These are phyloP conservation scores for Avahi laniger DNA, from an alignment of 2,797 vertebrate genomes.

Conservation along the genomic window DNA sequence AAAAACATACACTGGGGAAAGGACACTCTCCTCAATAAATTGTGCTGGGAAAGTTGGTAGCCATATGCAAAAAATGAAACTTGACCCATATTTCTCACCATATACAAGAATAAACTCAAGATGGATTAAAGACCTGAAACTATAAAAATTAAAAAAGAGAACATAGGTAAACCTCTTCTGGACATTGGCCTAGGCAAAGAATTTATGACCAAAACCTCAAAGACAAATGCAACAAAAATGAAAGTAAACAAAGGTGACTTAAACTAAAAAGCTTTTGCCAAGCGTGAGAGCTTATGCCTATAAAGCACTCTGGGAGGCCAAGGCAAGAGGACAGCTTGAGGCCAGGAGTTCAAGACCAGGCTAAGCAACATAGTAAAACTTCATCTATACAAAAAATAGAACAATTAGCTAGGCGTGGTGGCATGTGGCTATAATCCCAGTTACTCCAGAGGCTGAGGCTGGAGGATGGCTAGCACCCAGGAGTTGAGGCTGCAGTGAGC, in stretches of 20 bases:
- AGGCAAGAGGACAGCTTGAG: neutral
- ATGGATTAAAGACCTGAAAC: neutral
- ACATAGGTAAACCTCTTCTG: neutral
- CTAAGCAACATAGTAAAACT: neutral
- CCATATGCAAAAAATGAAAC: neutral
- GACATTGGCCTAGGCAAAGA: neutral
- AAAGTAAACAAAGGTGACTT: neutral
- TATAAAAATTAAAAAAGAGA: neutral
- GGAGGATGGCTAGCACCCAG: neutral
- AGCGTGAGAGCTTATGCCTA: neutral
- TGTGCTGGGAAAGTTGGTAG: neutral
- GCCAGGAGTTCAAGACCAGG: neutral
- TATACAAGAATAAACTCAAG: neutral
- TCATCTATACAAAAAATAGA: neutral
- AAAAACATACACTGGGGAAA: neutral
- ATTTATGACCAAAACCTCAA: neutral
- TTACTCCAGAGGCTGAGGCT: neutral
- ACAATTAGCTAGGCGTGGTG: neutral
- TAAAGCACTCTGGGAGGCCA: neutral
- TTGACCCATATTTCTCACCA: neutral
- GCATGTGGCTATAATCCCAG: neutral
- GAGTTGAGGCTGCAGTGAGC: neutral
- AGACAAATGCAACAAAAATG: neutral
- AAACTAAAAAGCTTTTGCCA: neutral
- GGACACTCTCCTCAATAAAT: neutral